Conservation (phyloP, 1,140 invertebrate species). For the Drosophila pruinosa region DNA sequence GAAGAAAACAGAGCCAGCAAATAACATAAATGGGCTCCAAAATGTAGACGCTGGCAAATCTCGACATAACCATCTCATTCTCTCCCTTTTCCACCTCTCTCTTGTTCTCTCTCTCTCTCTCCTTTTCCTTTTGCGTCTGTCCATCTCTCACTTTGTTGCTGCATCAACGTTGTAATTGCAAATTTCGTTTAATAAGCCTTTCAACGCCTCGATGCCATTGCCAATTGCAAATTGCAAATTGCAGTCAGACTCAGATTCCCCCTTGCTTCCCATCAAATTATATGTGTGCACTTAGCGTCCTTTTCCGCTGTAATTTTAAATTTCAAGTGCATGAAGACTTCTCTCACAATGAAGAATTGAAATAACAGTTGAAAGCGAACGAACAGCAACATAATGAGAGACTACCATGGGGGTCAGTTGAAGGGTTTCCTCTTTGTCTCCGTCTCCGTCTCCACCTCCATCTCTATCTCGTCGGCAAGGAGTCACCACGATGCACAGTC, state of each 20-base stretch:
- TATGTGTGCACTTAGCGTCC: conserved; percentile 59
- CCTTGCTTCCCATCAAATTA: conserved; percentile 51
- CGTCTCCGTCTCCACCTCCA: not conserved
- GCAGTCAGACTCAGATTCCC: conserved; percentile 8
- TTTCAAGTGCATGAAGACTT: conserved; percentile 14
- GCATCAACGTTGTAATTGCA: conserved; percentile 65
- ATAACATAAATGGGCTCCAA: conserved; percentile 39
- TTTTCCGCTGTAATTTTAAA: conserved; percentile 23
- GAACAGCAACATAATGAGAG: conserved; percentile 60
- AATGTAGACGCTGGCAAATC: conserved; percentile 21
- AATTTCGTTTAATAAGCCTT: conserved; percentile 82
- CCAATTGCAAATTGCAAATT: conserved; percentile 67
- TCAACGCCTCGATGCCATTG: conserved; percentile 77
- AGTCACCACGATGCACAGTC: not conserved
- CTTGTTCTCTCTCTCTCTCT: not conserved
- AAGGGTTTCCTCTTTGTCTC: not conserved
- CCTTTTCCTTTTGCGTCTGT: not conserved
- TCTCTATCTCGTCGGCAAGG: not conserved
- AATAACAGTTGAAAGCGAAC: conserved; percentile 63
- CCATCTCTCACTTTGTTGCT: no score
- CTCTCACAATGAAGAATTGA: no score
- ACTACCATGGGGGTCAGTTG: conserved; percentile 24
- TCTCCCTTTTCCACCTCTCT: not conserved
- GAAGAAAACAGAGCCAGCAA: conserved; percentile 24
- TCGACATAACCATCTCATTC: conserved; percentile 20